Base-by-base conservation (phyloP, 2,888 invertebrate species). In the Cremastobaeus sp. region DNA sequence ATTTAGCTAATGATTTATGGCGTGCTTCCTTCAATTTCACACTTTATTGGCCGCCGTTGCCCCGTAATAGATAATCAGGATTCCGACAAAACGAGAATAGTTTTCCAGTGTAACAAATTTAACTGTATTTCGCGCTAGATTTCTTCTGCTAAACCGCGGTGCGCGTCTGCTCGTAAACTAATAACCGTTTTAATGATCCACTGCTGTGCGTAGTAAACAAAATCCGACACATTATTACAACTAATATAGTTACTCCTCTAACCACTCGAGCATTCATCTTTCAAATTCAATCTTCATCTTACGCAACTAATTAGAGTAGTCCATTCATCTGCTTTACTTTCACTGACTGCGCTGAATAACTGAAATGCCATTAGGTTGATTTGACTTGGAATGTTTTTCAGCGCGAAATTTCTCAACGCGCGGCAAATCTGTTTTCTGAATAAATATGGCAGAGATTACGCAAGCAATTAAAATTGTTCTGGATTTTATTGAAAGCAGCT, bases 401-500 rank as follows among this genome's bases (percentile, higher is more conserved):
- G n/a, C n/a, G n/a, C n/a, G n/a, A n/a, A n/a, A n/a, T n/a, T n/a
- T n/a, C n/a, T n/a, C n/a, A n/a, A n/a, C n/a, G n/a, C n/a, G n/a
- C n/a, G n/a, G n/a, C n/a, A n/a, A n/a, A n/a, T n/a, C n/a, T n/a
- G 11, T 3, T 11, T n/a, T 5, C 25, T 25, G 25, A 25, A 25
- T 5, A 25, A 5, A 8, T 32, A 11, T 37, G 43, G 39, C 25
- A 54, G n/a, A 39, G 28, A 65, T 39, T 59, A 21, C 18, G 39
- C 45, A 32, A 32, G 43, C 45, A 59, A 59, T 71, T 45, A 50
- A 65, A 6, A 65, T 54, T 41, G 37, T 54, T 25, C 39, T 71
- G 48, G 57, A 62, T 65, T 57, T 65, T 52, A 65, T 65, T 59
- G 59, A 59, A 71, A 65, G 52, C n/a, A n/a, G n/a, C n/a, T 59